Percentiles rank a stretch among this genome's conserved stretches.
Conservation (phyloP, 1,140 invertebrate genomes). For the Sarcophaga peregrina region DNA sequence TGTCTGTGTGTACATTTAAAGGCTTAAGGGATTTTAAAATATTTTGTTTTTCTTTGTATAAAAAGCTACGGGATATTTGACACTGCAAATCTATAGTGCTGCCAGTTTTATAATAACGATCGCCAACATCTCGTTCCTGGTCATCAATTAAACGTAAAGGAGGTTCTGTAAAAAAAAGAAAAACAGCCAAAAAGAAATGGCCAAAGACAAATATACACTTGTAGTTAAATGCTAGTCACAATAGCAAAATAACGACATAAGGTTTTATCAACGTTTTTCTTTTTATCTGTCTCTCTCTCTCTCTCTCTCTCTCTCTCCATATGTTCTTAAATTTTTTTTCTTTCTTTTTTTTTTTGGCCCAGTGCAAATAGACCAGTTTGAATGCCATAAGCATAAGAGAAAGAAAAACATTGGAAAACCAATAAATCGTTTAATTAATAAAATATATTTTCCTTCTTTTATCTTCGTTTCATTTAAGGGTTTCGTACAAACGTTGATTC, state of each 20-base stretch:
- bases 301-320: no score
- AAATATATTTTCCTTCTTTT: background rate
- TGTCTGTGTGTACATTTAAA: slow-evolving; percentile 20
- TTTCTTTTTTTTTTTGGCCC: no score
- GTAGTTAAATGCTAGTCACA: background rate
- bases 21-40: slow-evolving; percentile 55
- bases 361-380: no score
- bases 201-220: background rate
- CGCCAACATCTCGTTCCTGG: slow-evolving; percentile 73
- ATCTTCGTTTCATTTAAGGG: background rate
- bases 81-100: slow-evolving; percentile 79
- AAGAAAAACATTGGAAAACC: background rate
- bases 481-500: background rate
- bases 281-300: no score
- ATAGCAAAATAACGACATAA: background rate
- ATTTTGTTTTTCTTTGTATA: slow-evolving; percentile 54
- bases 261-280: background rate
- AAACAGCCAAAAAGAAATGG: slow-evolving; percentile 16
- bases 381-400: no score
- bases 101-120: slow-evolving; percentile 79
- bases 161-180: slow-evolving; percentile 68
- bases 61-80: slow-evolving; percentile 67
- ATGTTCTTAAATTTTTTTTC: no score
- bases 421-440: slow-evolving; percentile 10
- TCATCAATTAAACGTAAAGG: slow-evolving; percentile 76